Conservation (phyloP, 2,888 invertebrate species). For the Busseola fusca region DNA sequence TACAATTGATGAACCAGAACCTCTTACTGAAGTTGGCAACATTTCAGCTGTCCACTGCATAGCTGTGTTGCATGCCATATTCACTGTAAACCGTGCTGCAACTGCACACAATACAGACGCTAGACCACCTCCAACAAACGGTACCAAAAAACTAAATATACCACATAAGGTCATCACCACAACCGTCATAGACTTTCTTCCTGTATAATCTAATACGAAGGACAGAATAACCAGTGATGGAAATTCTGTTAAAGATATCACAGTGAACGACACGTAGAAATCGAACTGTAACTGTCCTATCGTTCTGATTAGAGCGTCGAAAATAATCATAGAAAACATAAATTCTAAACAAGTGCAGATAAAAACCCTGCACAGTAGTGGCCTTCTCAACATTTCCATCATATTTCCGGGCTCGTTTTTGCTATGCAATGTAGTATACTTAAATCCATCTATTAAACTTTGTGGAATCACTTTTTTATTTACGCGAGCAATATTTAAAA, state of each 20-base stretch:
- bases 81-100: constrained; percentile 75
- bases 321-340: constrained; percentile 72
- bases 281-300: constrained; percentile 75
- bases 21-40: constrained; percentile 78
- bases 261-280: constrained; percentile 79
- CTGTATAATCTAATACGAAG: constrained; percentile 74
- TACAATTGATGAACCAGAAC: constrained; percentile 73
- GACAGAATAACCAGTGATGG: constrained; percentile 76
- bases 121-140: constrained; percentile 71
- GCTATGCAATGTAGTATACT: constrained; percentile 49
- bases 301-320: constrained; percentile 76
- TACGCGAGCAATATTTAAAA: constrained; percentile 69
- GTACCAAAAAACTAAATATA: constrained; percentile 72
- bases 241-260: constrained; percentile 78
- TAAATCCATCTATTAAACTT: constrained; percentile 72
- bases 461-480: constrained; percentile 73
- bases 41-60: constrained; percentile 80
- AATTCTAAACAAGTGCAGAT: constrained; percentile 73
- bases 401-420: constrained; percentile 62
- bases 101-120: constrained; percentile 77
- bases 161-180: constrained; percentile 62
- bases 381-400: constrained; percentile 70
- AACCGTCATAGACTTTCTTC: constrained; percentile 74
- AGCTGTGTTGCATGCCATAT: constrained; percentile 72
- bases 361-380: constrained; percentile 71